Base-by-base conservation (phyloP, 35 echinoderm and acorn worm genomes). In the Holothuria glaberrima region DNA sequence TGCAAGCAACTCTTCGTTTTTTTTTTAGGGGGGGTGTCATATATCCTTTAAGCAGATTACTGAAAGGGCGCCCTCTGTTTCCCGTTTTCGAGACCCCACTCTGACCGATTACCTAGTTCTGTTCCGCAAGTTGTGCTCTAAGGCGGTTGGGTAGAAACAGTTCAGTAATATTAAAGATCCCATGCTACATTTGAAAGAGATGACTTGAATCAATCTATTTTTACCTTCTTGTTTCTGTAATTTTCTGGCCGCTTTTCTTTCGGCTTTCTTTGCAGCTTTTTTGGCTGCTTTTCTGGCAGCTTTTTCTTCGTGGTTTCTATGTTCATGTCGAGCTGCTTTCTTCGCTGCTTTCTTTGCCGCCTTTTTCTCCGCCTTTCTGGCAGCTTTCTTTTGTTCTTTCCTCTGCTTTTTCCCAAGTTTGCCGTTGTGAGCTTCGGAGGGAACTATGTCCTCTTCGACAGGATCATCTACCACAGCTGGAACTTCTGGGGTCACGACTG, bases 341-440 rank as follows among this genome's bases (percentile, higher is more conserved):
- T 76, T 76, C 30, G 36, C 72, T 18, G 33, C 72, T 76, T 76
- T 76, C 17, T 76, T 76, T 20, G 72, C 72, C 46, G 19, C 36
- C 33, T 27, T 44, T 76, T 45, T 76, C 34, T 76, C 46, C 24
- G 72, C 72, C 1, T 34, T 44, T 45, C 46, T 76, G 17, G 36
- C 46, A 0, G 72, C 72, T 20, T 34, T 44, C 36, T 41, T 76
- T 22, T 25, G 17, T 45, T 76, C 72, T 22, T 76, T 76, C 33
- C 46, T 76, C 17, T 76, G 33, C 19, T 18, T 17, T 45, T 76
- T 76, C 3, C 72, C 72, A 45, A 76, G 72, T 76, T 76, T 76
- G 46, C 72, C 72, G 30, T 76, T 76, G 20, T 76, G 72, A 36
- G 17, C 33, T 14, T 20, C 72, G 5, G 72, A 76, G 18, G 72